A percentile compares a stretch with the other conserved stretches of the same genome.
These are phyloP conservation scores for Leptodactylus fallax DNA, from an alignment of 2,797 vertebrate species.

Conservation along the genomic window DNA sequence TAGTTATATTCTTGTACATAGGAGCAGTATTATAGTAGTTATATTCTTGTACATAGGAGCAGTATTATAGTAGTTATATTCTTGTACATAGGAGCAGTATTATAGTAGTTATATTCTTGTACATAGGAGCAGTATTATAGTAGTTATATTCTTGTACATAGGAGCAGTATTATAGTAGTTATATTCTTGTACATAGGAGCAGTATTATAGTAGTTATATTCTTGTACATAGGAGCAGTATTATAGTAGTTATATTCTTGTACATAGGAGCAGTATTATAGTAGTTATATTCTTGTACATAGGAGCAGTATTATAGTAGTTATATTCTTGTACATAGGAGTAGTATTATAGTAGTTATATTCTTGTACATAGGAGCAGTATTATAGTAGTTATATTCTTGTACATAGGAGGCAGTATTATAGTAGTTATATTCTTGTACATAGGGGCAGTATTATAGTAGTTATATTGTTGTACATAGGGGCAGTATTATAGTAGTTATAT, in stretches of 20 bases:
- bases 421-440: constrained; percentile 8
- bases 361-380: not conserved
- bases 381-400: constrained; percentile 6
- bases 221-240: not conserved
- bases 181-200: too few relatives aligned
- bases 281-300: constrained; percentile 3
- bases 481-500: not conserved
- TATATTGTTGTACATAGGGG: not conserved
- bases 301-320: not conserved
- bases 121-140: constrained; percentile 3
- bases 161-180: too few relatives aligned
- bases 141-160: too few relatives aligned
- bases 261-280: constrained; percentile 4
- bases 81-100: not conserved
- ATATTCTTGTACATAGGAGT: not conserved
- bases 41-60: not conserved
- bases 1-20: constrained; percentile 8
- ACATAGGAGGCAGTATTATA: constrained; percentile 1
- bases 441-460: not conserved
- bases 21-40: constrained; percentile 9
- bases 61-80: constrained; percentile 4
- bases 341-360: not conserved
- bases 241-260: not conserved
- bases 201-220: not conserved
- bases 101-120: not conserved